Evolutionary conservation across 2,797 vertebrate species (phyloP).

Genomic region (Premnoplex brunnescens): DNA sequence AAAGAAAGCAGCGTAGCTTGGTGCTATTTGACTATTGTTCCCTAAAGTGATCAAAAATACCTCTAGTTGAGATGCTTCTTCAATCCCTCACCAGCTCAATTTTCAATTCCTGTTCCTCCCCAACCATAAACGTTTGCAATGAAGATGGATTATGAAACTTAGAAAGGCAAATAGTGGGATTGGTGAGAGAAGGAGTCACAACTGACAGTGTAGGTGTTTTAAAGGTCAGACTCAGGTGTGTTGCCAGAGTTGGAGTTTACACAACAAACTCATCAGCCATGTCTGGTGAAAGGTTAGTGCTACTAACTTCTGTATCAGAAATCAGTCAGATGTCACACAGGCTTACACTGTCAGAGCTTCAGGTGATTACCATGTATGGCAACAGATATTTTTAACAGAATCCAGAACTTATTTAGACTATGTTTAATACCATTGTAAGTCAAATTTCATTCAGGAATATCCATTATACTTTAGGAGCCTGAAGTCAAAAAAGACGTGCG

Average conservation of each 20-base stretch:
- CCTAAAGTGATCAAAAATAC: background rate
- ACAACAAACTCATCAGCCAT: background rate
- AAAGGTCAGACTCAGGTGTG: background rate
- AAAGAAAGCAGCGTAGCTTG: background rate
- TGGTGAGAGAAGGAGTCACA: background rate
- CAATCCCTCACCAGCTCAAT: background rate
- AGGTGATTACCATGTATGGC: background rate
- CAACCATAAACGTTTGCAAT: background rate
- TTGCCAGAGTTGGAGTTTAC: background rate
- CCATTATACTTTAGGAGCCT: background rate
- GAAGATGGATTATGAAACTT: background rate
- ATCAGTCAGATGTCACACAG: background rate
- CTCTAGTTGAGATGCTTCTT: background rate
- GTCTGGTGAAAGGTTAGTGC: background rate
- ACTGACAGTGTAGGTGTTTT: background rate
- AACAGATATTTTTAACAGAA: background rate
- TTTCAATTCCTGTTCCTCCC: background rate
- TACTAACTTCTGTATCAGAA: background rate
- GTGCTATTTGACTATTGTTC: background rate
- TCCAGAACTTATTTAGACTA: background rate
- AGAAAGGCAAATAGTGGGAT: background rate
- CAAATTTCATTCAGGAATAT: background rate
- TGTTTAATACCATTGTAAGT: background rate
- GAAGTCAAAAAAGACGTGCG: background rate
- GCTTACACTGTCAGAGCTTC: background rate